These are phyloP conservation scores for Neosilurus hyrtlii DNA, from an alignment of 2,797 vertebrate genomes.

Conservation along the genomic window DNA sequence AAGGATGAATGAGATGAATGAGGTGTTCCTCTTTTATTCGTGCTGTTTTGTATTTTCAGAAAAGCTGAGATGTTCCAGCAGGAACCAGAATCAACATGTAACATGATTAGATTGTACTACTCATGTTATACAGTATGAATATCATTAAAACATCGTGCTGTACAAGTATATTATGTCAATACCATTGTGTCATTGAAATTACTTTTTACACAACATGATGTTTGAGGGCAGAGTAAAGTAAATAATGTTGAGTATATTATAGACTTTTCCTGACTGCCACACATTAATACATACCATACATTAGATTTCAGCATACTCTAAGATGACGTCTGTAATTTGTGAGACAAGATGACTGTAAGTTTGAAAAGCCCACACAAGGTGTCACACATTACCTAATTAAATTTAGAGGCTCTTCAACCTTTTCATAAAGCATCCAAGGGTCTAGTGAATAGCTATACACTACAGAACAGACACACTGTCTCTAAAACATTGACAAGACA, in stretches of 20 bases:
- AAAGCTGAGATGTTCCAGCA: neutral
- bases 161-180: neutral
- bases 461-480: conserved; percentile 22
- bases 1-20: neutral
- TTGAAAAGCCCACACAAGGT: neutral
- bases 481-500: conserved; percentile 27
- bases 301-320: neutral
- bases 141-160: neutral
- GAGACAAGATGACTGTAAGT: neutral
- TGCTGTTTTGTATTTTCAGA: neutral
- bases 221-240: neutral
- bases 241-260: neutral
- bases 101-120: neutral
- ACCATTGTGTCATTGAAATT: neutral
- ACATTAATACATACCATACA: neutral
- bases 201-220: neutral
- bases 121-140: neutral
- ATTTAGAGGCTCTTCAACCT: neutral
- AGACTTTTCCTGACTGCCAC: neutral
- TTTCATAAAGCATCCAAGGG: neutral
- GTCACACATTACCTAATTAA: neutral
- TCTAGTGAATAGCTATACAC: neutral
- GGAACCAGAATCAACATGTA: neutral
- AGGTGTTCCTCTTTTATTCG: neutral
- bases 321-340: neutral